phyloP scores from a whole-genome alignment of 2,888 invertebrate genomes.

The Brachyopa scutellaris region DNA sequence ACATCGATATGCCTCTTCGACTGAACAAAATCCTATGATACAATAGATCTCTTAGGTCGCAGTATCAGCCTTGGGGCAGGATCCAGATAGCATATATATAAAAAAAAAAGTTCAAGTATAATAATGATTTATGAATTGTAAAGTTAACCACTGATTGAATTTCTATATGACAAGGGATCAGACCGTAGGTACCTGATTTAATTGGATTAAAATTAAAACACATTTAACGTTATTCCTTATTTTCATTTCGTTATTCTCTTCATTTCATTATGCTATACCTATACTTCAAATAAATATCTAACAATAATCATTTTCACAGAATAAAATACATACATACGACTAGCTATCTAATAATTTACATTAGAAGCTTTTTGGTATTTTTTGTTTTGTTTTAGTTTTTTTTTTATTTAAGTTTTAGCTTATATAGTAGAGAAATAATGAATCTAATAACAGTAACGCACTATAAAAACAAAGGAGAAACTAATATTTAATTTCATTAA shows the following conservation, averaged over 20 bases:
- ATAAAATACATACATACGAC: too few relatives aligned
- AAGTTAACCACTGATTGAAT: too few relatives aligned
- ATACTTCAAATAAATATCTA: constrained; percentile 71
- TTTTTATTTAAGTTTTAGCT: constrained; percentile 4
- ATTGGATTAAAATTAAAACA: too few relatives aligned
- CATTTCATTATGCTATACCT: constrained; percentile 67
- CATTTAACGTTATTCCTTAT: constrained; percentile 58
- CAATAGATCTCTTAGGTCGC: too few relatives aligned
- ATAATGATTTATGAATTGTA: too few relatives aligned
- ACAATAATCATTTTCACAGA: constrained; percentile 71
- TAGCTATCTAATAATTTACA: constrained; percentile 65
- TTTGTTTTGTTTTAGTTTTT: constrained; percentile 8
- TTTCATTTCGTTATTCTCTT: constrained; percentile 58
- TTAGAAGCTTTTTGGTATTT: constrained; percentile 57
- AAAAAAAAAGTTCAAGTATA: too few relatives aligned
- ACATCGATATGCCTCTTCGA: too few relatives aligned
- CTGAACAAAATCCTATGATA: too few relatives aligned
- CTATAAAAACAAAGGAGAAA: constrained; percentile 18
- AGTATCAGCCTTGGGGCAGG: too few relatives aligned
- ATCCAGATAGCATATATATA: too few relatives aligned
- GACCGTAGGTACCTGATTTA: too few relatives aligned
- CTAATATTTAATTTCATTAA: constrained; percentile 35
- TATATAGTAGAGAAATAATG: constrained; percentile 38
- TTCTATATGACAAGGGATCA: too few relatives aligned
- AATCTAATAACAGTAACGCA: constrained; percentile 65